Evolutionary conservation across 2,888 invertebrate genomes (phyloP), one percentile per base, ranked within the genome.

Genomic region (Fragum whitleyi): DNA sequence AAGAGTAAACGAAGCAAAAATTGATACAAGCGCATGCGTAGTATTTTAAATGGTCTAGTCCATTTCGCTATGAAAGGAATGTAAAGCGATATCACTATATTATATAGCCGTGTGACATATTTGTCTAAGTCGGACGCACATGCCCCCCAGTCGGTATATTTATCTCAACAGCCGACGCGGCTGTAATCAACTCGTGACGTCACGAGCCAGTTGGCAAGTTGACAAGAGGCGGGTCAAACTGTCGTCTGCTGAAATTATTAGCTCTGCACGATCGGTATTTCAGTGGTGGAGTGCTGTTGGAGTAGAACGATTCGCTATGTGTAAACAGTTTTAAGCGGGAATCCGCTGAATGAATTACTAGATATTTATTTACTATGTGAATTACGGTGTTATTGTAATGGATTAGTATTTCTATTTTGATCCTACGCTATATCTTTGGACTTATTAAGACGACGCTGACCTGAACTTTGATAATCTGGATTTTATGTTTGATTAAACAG

Each of bases 181-280:
- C 74, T 72, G 83, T 83, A 83, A 83, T 77, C 72, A 77, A 57
- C 62, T 77, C 74, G 74, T 85, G 85, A 85, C 85, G 85, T 85
- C 85, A 85, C 85, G 61, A 73, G 74, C 73, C 75, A 79, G 79
- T 85, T 85, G 85, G 85, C 85, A 82, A 62, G 73, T 79, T 79
- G 85, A 57, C 85, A 85, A 80, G 81, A 79, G 84, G 81, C 85
- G 81, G 81, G 75, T 77, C 69, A 67, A 65, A 69, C 78, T 79
- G 85, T 85, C 85, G 80, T 85, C 81, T 85, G 82, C 85, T 79
- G 57, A 72, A 53, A 61, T 74, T 76, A 82, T 74, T 79, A 71
- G 71, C 76, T 69, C 75, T 85, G 85, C 81, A 85, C 79, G 85
- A 65, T 85, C 69, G 74, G 79, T 75, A 84, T 80, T 47, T 84